These are phyloP conservation scores for Petrolisthes manimaculis DNA, from an alignment of 2,888 invertebrate species.

Conservation along the genomic window DNA sequence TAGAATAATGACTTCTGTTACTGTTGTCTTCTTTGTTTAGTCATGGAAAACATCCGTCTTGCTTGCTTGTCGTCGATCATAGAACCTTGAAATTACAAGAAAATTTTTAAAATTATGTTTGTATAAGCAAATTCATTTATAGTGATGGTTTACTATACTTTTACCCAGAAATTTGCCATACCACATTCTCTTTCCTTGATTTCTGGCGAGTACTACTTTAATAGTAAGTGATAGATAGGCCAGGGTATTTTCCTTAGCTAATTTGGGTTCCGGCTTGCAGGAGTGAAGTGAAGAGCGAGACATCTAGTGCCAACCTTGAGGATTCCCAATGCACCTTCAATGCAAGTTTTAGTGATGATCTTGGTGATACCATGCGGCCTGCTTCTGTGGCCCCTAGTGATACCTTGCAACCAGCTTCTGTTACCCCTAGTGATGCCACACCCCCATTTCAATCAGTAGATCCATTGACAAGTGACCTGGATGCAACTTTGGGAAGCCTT, in stretches of 20 bases:
- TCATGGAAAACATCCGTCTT: neutral
- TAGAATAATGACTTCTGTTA: constrained; percentile 20
- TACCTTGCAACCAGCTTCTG: neutral
- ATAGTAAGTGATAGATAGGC: too few relatives aligned
- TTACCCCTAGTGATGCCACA: neutral
- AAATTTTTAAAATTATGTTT: too few relatives aligned
- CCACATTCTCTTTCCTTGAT: too few relatives aligned
- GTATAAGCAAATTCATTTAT: too few relatives aligned
- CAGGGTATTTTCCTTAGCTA: too few relatives aligned
- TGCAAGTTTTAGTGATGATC: constrained; percentile 43
- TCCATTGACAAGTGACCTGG: constrained; percentile 19
- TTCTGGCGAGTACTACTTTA: too few relatives aligned
- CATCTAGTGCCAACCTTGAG: constrained; percentile 26
- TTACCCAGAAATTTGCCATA: neutral
- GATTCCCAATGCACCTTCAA: constrained; percentile 35
- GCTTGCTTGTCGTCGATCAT: neutral
- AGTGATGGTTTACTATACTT: neutral
- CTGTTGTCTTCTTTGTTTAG: constrained; percentile 12
- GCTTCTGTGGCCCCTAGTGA: neutral
- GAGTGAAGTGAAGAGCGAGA: constrained; percentile 44
- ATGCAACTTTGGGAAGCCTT: constrained; percentile 70
- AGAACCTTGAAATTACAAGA: too few relatives aligned
- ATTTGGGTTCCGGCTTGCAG: neutral
- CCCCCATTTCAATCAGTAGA: neutral
- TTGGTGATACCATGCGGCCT: neutral